Evolutionary conservation across 2,888 invertebrate species (phyloP).

Genomic region (Drosophila phalerata): DNA sequence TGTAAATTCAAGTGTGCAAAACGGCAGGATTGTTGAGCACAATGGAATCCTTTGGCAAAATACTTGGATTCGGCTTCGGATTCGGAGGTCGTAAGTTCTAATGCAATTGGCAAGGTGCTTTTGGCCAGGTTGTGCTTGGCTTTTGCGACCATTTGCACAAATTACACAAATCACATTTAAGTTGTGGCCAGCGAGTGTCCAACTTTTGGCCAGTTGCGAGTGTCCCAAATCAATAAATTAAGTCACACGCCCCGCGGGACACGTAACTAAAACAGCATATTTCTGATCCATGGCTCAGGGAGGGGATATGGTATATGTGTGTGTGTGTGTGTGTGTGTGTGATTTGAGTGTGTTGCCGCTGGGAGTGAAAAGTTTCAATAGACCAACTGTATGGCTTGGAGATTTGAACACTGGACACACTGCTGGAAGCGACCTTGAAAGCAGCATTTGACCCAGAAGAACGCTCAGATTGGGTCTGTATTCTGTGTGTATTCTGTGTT

Average conservation of each 20-base stretch:
- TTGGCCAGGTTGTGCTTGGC: neutral
- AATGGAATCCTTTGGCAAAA: constrained; percentile 10
- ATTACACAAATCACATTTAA: constrained; percentile 60
- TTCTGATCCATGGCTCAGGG: constrained; percentile 7
- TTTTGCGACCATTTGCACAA: constrained; percentile 25
- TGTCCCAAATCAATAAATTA: constrained; percentile 61
- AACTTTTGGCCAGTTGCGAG: constrained; percentile 31
- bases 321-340: neutral
- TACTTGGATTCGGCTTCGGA: neutral
- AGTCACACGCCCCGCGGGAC: constrained; percentile 34
- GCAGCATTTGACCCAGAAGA: constrained; percentile 40
- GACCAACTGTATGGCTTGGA: constrained; percentile 24
- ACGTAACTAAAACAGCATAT: constrained; percentile 39
- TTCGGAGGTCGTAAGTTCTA: constrained; percentile 22
- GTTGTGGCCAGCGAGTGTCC: constrained; percentile 30
- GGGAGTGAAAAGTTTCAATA: constrained; percentile 61
- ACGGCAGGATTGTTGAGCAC: constrained; percentile 1
- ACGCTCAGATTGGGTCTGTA: constrained; percentile 2
- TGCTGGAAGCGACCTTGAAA: constrained; percentile 52
- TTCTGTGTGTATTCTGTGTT: neutral
- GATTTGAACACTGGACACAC: neutral
- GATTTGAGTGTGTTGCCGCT: constrained; percentile 30
- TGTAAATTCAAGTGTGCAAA: constrained; percentile 11
- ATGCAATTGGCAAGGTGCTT: constrained; percentile 22
- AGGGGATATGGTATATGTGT: neutral